Evolutionary conservation across 2,797 vertebrate genomes (phyloP).

Genomic region (Selene dorsalis): DNA sequence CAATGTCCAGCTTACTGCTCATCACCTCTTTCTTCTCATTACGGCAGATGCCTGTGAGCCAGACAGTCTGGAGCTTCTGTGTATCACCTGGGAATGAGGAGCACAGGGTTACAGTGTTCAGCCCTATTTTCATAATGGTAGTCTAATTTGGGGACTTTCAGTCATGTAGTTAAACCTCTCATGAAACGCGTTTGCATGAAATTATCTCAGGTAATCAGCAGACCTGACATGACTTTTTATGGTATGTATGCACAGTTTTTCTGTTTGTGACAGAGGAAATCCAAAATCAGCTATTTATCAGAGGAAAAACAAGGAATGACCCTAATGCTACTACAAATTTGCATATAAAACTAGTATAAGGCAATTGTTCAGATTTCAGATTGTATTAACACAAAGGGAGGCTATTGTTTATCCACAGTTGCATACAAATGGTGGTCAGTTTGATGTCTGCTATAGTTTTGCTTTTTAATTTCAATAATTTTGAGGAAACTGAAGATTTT

Average conservation of each 20-base stretch:
- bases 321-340: neutral
- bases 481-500: no score
- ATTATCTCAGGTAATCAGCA: conserved; percentile 13
- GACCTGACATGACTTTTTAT: neutral
- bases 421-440: no score
- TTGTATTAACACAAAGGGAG: no score
- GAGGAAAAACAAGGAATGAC: no score
- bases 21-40: conserved; percentile 99
- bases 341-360: neutral
- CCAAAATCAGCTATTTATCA: neutral
- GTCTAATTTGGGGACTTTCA: conserved; percentile 1
- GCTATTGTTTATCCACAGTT: no score
- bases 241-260: neutral
- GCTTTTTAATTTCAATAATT: no score
- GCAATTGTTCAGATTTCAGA: no score
- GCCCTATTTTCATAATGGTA: conserved; percentile 8
- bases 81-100: conserved; percentile 88
- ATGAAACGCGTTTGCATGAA: conserved; percentile 11
- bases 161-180: conserved; percentile 24
- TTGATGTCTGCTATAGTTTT: no score
- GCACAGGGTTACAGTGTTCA: conserved; percentile 1
- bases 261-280: conserved; percentile 2
- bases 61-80: conserved; percentile 97
- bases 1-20: conserved; percentile 98
- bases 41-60: conserved; percentile 98